These are phyloP conservation scores for Tromatobia lineatoria DNA, from an alignment of 2,888 invertebrate species.

Conservation along the genomic window DNA sequence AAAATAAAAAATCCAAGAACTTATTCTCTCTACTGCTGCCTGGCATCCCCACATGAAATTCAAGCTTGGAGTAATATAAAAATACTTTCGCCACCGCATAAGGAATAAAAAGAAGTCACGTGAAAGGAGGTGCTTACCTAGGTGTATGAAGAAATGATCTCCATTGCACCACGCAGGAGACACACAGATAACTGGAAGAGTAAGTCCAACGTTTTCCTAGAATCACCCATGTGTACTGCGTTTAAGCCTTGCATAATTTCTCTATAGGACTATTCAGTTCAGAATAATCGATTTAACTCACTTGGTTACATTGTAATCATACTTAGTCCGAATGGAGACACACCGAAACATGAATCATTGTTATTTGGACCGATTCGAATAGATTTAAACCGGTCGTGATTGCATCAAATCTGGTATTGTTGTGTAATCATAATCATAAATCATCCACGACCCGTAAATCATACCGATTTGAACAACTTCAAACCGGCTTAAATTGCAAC, in stretches of 20 bases:
- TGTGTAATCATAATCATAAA: not conserved
- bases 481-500: not conserved
- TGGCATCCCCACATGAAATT: not conserved
- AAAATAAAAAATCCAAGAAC: constrained; percentile 21
- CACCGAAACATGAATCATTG: not conserved
- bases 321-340: not conserved
- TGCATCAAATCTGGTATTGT: not conserved
- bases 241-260: not conserved
- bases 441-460: not conserved
- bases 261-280: not conserved
- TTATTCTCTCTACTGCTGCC: not conserved
- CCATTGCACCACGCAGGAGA: not conserved
- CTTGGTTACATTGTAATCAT: not conserved
- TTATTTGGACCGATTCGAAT: not conserved
- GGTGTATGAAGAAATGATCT: not conserved
- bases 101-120: not conserved
- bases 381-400: not conserved
- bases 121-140: not conserved
- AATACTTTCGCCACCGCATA: constrained; percentile 13
- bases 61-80: constrained; percentile 8
- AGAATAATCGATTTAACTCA: not conserved
- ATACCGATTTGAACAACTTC: not conserved
- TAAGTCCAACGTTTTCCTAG: not conserved
- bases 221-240: not conserved
- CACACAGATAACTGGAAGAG: too few relatives aligned